Conservation (phyloP, 2,888 invertebrate species). For the Cryptophagus acutangulus region DNA sequence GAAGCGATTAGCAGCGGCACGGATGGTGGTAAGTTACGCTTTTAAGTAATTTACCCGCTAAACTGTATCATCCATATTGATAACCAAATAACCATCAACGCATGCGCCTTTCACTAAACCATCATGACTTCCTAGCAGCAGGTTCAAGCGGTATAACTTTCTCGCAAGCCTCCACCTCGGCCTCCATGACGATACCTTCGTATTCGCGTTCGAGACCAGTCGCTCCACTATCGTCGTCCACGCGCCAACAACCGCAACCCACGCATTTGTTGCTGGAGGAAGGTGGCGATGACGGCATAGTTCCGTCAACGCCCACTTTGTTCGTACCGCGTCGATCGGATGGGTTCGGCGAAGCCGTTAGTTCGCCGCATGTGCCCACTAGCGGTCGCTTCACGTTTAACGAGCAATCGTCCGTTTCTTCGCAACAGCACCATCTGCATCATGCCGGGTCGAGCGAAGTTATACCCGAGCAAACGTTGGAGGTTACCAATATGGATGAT, state of each 20-base stretch:
- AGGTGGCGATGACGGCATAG: constrained; percentile 69
- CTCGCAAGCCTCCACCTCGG: constrained; percentile 41
- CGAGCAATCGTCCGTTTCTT: constrained; percentile 48
- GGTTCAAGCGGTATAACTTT: constrained; percentile 39
- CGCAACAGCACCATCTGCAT: constrained; percentile 9
- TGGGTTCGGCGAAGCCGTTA: constrained; percentile 87
- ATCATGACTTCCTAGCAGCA: too few species aligned
- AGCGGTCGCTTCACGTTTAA: constrained; percentile 62
- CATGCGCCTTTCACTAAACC: too few species aligned
- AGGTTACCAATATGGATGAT: constrained; percentile 41
- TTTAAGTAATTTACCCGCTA: not conserved
- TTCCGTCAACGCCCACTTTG: constrained; percentile 84
- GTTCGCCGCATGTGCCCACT: constrained; percentile 74
- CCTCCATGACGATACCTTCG: constrained; percentile 47
- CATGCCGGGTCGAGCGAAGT: constrained; percentile 34
- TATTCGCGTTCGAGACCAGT: constrained; percentile 53
- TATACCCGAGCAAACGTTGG: constrained; percentile 44
- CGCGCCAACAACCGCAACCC: constrained; percentile 39
- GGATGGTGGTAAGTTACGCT: constrained; percentile 48
- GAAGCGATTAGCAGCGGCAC: constrained; percentile 75
- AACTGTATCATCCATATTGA: constrained; percentile 9
- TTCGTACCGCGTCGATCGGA: constrained; percentile 77
- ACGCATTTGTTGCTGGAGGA: constrained; percentile 57
- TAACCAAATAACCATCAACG: too few species aligned
- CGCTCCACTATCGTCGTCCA: constrained; percentile 50